Evolutionary conservation across 2,797 vertebrate species (phyloP).

Genomic region (Semotilus atromaculatus): DNA sequence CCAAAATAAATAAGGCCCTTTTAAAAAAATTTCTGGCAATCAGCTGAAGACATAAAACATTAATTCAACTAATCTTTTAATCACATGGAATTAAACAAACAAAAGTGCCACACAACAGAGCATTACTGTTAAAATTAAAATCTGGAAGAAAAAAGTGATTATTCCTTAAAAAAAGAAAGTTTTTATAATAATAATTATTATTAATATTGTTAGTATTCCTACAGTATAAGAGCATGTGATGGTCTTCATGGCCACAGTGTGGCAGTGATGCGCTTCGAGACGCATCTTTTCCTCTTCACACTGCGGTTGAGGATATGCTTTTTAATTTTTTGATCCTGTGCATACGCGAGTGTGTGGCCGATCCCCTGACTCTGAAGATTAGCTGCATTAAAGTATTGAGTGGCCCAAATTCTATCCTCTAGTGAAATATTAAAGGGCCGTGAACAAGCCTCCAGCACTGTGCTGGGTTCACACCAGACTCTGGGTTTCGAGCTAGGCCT

Average conservation of each 20-base stretch:
- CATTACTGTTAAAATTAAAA: too few relatives aligned
- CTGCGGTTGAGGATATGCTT: constrained; percentile 32
- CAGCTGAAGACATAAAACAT: too few relatives aligned
- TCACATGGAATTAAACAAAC: too few relatives aligned
- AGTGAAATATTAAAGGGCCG: constrained; percentile 44
- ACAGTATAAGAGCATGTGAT: constrained; percentile 57
- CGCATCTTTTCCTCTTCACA: background rate
- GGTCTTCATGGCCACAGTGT: constrained; percentile 52
- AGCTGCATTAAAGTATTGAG: constrained; percentile 55
- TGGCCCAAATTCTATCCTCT: constrained; percentile 57
- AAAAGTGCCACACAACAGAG: too few relatives aligned
- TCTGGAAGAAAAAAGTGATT: too few relatives aligned
- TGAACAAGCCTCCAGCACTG: constrained; percentile 36
- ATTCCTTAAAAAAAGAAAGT: too few relatives aligned
- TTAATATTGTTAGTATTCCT: too few relatives aligned
- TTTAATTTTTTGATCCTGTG: background rate
- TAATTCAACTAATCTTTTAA: too few relatives aligned
- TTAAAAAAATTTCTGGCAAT: too few relatives aligned
- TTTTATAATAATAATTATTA: too few relatives aligned
- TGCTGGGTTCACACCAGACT: constrained; percentile 53
- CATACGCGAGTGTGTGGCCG: constrained; percentile 35
- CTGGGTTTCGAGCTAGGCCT: constrained; percentile 64
- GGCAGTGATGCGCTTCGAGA: constrained; percentile 56
- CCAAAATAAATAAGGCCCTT: too few relatives aligned
- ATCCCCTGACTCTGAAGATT: constrained; percentile 57